Evolutionary conservation across 2,797 vertebrate species (phyloP).

Genomic region (Typhlichthys eigenmanni): DNA sequence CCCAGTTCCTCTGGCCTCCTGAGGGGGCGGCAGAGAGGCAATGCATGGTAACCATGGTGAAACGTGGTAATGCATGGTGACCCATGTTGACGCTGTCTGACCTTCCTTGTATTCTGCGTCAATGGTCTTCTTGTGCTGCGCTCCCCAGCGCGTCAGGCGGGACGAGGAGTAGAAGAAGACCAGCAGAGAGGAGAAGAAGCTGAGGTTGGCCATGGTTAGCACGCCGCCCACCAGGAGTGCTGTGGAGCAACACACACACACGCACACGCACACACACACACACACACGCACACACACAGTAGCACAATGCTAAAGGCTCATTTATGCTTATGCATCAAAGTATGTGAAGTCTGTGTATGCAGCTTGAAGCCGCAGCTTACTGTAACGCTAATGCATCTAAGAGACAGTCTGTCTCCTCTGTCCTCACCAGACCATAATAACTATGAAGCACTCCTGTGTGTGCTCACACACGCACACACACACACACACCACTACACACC

Average conservation of each 20-base stretch:
- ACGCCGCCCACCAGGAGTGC: conserved; percentile 91
- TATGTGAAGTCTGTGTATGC: too few relatives aligned
- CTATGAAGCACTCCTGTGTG: too few relatives aligned
- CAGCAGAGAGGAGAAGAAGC: conserved; percentile 90
- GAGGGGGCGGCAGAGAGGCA: not conserved
- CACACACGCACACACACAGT: too few relatives aligned
- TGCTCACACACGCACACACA: not conserved
- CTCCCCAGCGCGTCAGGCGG: conserved; percentile 92
- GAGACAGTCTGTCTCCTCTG: too few relatives aligned
- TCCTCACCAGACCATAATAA: too few relatives aligned
- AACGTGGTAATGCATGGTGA: not conserved
- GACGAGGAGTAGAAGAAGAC: conserved; percentile 92
- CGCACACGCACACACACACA: too few relatives aligned
- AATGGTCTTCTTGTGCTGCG: conserved; percentile 82
- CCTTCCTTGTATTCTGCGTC: conserved; percentile 95
- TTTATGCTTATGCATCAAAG: too few relatives aligned
- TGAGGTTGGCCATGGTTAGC: conserved; percentile 91
- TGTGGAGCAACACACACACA: conserved; percentile 50
- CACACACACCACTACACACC: conserved; percentile 70
- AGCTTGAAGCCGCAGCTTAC: too few relatives aligned
- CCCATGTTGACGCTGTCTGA: conserved; percentile 50
- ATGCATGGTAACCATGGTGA: not conserved
- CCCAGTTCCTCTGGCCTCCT: conserved; percentile 96
- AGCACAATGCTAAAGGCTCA: too few relatives aligned
- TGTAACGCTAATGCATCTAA: too few relatives aligned